These are phyloP conservation scores for Dendrolimus pini DNA, from an alignment of 2,888 invertebrate species.

Conservation along the genomic window DNA sequence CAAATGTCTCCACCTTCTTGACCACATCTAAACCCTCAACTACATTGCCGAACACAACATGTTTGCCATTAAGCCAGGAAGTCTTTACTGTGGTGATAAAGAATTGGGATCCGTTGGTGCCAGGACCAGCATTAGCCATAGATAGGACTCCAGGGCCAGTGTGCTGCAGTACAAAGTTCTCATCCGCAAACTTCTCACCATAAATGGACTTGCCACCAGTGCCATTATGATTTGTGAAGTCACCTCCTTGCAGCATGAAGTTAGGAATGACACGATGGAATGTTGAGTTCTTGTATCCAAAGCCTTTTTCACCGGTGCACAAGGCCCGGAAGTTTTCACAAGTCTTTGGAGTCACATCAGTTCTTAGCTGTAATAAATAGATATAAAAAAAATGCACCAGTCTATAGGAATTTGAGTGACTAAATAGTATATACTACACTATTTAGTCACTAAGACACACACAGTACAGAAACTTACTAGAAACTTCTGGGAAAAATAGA, in stretches of 20 bases:
- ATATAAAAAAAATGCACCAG: slow-evolving; percentile 1
- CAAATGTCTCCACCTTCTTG: slow-evolving; percentile 85
- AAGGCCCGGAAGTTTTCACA: slow-evolving; percentile 98
- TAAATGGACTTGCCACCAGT: slow-evolving; percentile 98
- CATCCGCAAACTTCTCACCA: slow-evolving; percentile 96
- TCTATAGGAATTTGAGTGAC: too few species aligned
- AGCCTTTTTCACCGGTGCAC: slow-evolving; percentile 97
- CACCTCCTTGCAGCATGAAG: slow-evolving; percentile 98
- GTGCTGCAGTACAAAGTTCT: slow-evolving; percentile 97
- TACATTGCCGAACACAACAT: slow-evolving; percentile 93
- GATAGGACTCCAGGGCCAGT: slow-evolving; percentile 94
- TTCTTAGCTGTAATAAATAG: slow-evolving; percentile 82
- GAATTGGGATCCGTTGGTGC: slow-evolving; percentile 96
- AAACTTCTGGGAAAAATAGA: too few species aligned
- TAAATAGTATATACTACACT: too few species aligned
- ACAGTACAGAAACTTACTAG: too few species aligned
- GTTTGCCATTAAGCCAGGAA: slow-evolving; percentile 91
- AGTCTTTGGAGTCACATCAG: slow-evolving; percentile 95
- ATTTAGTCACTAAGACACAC: too few species aligned
- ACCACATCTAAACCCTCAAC: slow-evolving; percentile 93
- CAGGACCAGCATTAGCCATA: slow-evolving; percentile 97
- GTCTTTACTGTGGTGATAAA: slow-evolving; percentile 95
- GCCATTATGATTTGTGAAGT: slow-evolving; percentile 97
- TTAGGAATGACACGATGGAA: slow-evolving; percentile 98
- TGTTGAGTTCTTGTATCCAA: slow-evolving; percentile 94